Percentiles rank a stretch among this genome's conserved stretches.
Evolutionary conservation across 2,888 invertebrate species (phyloP).

Genomic region (Keiferia lycopersicella): DNA sequence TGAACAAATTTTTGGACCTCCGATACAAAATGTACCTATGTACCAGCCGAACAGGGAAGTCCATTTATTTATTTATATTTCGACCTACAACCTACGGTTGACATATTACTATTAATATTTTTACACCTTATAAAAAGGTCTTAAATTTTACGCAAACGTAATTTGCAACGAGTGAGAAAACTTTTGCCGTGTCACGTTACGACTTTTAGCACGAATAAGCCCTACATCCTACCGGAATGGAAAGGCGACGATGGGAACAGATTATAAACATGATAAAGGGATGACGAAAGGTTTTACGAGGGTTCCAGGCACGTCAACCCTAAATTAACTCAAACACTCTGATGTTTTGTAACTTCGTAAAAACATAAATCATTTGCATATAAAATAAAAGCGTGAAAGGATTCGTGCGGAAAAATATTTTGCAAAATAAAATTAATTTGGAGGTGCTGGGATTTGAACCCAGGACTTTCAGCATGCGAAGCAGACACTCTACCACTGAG

Average conservation of each 20-base stretch:
- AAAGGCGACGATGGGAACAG: slow-evolving; percentile 12
- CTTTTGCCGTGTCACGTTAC: neutral
- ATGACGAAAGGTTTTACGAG: slow-evolving; percentile 26
- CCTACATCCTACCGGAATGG: neutral
- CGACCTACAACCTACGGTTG: too few relatives aligned
- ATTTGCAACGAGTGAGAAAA: neutral
- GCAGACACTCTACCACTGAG: slow-evolving; percentile 70
- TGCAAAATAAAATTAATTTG: neutral
- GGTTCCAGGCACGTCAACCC: slow-evolving; percentile 15
- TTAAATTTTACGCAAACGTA: too few relatives aligned
- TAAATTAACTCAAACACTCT: slow-evolving; percentile 22
- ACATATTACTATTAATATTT: too few relatives aligned
- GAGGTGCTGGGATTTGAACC: slow-evolving; percentile 84
- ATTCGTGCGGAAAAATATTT: neutral
- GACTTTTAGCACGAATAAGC: neutral
- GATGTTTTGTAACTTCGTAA: slow-evolving; percentile 11
- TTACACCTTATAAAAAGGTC: too few relatives aligned
- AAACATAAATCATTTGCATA: slow-evolving; percentile 5
- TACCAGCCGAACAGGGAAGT: too few relatives aligned
- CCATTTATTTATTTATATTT: too few relatives aligned
- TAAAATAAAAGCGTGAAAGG: neutral
- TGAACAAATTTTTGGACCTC: too few relatives aligned
- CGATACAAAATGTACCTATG: too few relatives aligned
- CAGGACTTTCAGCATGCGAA: slow-evolving; percentile 85
- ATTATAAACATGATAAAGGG: slow-evolving; percentile 24